These are phyloP conservation scores for Linurgus olivaceus DNA, from an alignment of 2,797 vertebrate species.

Conservation along the genomic window DNA sequence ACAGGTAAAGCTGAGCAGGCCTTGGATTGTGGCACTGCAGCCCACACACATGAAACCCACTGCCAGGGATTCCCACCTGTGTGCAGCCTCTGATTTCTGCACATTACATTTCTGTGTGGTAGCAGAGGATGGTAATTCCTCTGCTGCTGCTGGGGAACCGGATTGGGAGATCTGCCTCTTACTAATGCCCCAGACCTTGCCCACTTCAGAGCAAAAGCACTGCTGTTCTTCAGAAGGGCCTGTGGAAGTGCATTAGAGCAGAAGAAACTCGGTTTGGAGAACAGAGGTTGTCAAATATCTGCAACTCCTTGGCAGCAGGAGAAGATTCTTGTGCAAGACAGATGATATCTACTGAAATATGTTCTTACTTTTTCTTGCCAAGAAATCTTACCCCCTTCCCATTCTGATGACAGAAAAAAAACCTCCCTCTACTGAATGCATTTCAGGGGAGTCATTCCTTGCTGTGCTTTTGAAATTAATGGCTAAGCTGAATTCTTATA, in stretches of 20 bases:
- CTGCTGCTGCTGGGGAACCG: background rate
- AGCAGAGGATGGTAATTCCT: background rate
- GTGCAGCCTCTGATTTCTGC: background rate
- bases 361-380: slow-evolving; percentile 59
- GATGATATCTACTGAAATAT: slow-evolving; percentile 67
- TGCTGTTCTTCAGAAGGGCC: background rate
- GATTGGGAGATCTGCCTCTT: background rate
- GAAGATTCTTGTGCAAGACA: slow-evolving; percentile 68
- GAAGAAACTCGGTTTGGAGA: slow-evolving; percentile 29
- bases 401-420: slow-evolving; percentile 46
- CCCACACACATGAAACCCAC: background rate
- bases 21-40: background rate
- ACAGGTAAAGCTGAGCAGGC: background rate
- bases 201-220: background rate
- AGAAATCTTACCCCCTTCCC: slow-evolving; percentile 60
- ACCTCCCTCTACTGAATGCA: background rate
- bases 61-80: background rate
- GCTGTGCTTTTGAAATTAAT: slow-evolving; percentile 57
- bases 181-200: background rate
- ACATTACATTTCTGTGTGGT: background rate
- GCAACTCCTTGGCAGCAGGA: slow-evolving; percentile 56
- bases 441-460: slow-evolving; percentile 30
- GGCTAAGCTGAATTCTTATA: slow-evolving; percentile 9
- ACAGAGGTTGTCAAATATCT: slow-evolving; percentile 52
- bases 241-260: slow-evolving; percentile 26